Percentiles rank a stretch among this genome's conserved stretches.
Conservation (phyloP, 2,113 vertebrate genomes). For the Tenebrosternarchus preto region DNA sequence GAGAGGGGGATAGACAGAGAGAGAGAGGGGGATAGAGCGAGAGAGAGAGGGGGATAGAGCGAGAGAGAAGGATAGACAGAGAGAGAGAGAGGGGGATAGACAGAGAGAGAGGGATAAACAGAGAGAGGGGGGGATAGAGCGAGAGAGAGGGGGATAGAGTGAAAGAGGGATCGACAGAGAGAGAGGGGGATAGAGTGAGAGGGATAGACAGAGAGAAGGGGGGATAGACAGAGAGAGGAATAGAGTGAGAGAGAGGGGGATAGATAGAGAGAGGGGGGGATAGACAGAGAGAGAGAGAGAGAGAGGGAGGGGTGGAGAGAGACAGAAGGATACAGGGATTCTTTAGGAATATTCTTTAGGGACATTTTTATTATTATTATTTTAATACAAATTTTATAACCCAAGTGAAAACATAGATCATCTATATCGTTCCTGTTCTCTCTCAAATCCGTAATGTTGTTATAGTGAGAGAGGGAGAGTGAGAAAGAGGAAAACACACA, state of each 20-base stretch:
- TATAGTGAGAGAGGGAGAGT: too few relatives aligned
- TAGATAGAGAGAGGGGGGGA: neutral
- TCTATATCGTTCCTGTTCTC: too few relatives aligned
- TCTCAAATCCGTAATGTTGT: too few relatives aligned
- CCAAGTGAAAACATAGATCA: too few relatives aligned
- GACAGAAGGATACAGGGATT: neutral
- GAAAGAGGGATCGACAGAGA: slow-evolving; percentile 56
- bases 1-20: neutral
- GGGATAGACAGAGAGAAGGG: neutral
- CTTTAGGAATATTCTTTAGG: too few relatives aligned
- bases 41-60: slow-evolving; percentile 42
- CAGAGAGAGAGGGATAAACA: neutral
- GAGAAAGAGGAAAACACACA: too few relatives aligned
- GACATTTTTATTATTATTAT: too few relatives aligned
- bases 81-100: slow-evolving; percentile 18
- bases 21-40: neutral
- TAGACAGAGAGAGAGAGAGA: slow-evolving; percentile 49
- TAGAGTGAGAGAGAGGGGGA: neutral
- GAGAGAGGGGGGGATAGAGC: too few relatives aligned
- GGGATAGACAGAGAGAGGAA: neutral
- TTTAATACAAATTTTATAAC: too few relatives aligned
- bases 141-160: slow-evolving; percentile 48
- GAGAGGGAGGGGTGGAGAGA: slow-evolving; percentile 9
- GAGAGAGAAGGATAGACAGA: too few relatives aligned
- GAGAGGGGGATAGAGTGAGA: slow-evolving; percentile 17